Conservation (phyloP, 2,797 vertebrate species). For the Trachurus trachurus region DNA sequence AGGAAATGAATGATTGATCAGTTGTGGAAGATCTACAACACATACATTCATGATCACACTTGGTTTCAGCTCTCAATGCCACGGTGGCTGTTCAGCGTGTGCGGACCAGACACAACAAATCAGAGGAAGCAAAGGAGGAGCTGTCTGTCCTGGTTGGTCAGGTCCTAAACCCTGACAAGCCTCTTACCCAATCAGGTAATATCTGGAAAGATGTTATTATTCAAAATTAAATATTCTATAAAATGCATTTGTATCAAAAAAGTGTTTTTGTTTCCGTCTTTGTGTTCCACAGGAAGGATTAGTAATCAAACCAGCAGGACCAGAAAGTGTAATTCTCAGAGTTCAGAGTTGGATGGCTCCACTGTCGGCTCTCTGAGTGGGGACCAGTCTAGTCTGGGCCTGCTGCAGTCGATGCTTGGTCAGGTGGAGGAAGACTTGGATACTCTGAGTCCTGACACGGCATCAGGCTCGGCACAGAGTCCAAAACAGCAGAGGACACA, state of each 20-base stretch:
- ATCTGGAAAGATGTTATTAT: background rate
- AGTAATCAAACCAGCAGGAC: slow-evolving; percentile 52
- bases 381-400: slow-evolving; percentile 85
- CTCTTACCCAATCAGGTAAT: slow-evolving; percentile 70
- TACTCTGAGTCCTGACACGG: slow-evolving; percentile 74
- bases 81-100: slow-evolving; percentile 86
- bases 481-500: slow-evolving; percentile 63
- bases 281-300: slow-evolving; percentile 73
- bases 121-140: slow-evolving; percentile 67
- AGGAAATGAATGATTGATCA: background rate
- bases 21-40: background rate
- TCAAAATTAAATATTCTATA: background rate
- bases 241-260: background rate
- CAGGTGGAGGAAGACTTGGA: slow-evolving; percentile 91
- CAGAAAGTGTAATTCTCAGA: slow-evolving; percentile 70
- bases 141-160: slow-evolving; percentile 78
- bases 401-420: slow-evolving; percentile 90
- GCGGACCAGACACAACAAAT: slow-evolving; percentile 73
- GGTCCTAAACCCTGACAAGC: slow-evolving; percentile 85
- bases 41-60: background rate
- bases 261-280: background rate
- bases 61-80: slow-evolving; percentile 88
- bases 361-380: slow-evolving; percentile 70
- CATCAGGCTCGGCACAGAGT: slow-evolving; percentile 67
- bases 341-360: slow-evolving; percentile 67